These are phyloP conservation scores for Onthophagus sagittarius DNA, from an alignment of 2,888 invertebrate species.

Conservation along the genomic window DNA sequence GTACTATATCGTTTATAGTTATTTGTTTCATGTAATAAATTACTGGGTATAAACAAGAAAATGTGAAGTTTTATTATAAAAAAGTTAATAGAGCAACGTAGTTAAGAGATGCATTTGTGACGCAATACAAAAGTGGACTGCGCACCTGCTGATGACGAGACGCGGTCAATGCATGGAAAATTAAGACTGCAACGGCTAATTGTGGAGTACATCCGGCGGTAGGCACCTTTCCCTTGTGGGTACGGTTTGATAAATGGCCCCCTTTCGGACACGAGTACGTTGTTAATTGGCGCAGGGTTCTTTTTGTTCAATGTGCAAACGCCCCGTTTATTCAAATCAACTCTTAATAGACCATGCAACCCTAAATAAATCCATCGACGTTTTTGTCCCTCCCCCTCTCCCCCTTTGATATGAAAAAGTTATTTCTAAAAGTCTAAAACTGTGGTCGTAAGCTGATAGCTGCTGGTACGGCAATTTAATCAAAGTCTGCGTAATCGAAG, in stretches of 20 bases:
- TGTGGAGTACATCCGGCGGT: slow-evolving; percentile 4
- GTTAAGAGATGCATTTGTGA: neutral
- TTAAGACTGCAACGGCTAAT: slow-evolving; percentile 11
- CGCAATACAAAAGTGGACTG: neutral
- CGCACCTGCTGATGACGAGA: neutral
- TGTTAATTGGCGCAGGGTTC: neutral
- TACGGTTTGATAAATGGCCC: slow-evolving; percentile 10
- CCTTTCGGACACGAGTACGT: slow-evolving; percentile 1
- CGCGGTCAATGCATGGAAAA: slow-evolving; percentile 1
- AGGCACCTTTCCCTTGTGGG: neutral
- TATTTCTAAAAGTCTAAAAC: neutral
- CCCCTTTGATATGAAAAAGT: neutral
- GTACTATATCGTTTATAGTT: too few species aligned
- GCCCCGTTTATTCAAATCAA: neutral
- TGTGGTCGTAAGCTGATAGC: neutral
- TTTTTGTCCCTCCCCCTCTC: too few species aligned
- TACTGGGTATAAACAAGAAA: too few species aligned
- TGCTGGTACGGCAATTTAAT: neutral
- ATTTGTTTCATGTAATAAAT: too few species aligned
- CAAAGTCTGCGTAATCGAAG: neutral
- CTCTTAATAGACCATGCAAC: neutral
- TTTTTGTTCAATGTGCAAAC: neutral
- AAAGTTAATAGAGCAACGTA: neutral
- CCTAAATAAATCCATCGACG: neutral
- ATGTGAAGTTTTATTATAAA: too few species aligned